Evolutionary conservation across 2,888 invertebrate species (phyloP).

Genomic region (Nomada flava): DNA sequence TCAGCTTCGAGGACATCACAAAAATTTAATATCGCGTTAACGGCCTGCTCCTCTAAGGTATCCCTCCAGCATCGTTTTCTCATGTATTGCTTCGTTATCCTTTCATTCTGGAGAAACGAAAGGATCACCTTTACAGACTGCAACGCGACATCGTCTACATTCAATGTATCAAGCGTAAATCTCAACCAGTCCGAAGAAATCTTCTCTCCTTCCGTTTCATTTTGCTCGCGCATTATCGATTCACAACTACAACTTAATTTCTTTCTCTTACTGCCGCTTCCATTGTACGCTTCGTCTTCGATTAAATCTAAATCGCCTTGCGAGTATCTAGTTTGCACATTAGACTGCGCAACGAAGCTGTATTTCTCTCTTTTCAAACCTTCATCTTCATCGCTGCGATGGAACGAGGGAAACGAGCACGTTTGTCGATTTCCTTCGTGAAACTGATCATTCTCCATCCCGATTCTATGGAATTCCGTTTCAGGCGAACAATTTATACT

Average conservation of each 20-base stretch:
- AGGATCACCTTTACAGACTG: slow-evolving; percentile 55
- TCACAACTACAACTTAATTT: neutral
- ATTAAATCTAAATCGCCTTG: neutral
- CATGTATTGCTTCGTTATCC: slow-evolving; percentile 34
- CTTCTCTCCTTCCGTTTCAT: neutral
- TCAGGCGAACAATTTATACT: neutral
- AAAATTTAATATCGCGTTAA: slow-evolving; percentile 61
- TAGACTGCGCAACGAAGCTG: neutral
- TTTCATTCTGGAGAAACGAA: slow-evolving; percentile 28
- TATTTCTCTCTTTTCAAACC: neutral
- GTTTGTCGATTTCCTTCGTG: neutral
- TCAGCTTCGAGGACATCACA: slow-evolving; percentile 47
- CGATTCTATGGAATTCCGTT: neutral
- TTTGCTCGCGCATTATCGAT: neutral
- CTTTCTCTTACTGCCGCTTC: neutral
- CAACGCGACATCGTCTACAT: slow-evolving; percentile 35
- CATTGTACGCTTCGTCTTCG: neutral
- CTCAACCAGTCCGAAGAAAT: slow-evolving; percentile 48
- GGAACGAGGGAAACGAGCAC: neutral
- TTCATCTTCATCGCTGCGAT: neutral
- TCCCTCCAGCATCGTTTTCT: slow-evolving; percentile 75
- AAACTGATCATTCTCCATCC: neutral
- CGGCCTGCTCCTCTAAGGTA: slow-evolving; percentile 60
- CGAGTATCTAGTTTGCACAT: neutral
- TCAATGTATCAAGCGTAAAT: slow-evolving; percentile 41